Evolutionary conservation across 2,888 invertebrate genomes (phyloP), one percentile per base, ranked within the genome.

Genomic region (Druceiella hillmani): DNA sequence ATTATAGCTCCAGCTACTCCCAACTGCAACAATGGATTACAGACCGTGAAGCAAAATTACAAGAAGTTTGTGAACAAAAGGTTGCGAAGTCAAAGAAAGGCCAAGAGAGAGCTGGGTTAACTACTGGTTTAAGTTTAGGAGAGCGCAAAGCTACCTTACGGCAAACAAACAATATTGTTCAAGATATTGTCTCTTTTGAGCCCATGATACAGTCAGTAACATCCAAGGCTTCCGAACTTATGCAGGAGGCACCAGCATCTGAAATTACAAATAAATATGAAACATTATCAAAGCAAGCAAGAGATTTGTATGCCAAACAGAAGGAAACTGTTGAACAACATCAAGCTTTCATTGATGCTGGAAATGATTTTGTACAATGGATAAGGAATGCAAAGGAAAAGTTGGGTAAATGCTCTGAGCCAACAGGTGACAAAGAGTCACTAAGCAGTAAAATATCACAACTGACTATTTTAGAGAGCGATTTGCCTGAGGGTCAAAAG

Each of bases 201-300:
- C 94, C 94, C 33, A 93, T 95, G 89, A 92, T 95, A 53, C 92
- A 93, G 61, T 93, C 93, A 27, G 91, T 94, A 25, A 84, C 90
- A 37, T 87, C 86, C 35, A 95, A 94, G 70, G 94, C 93, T 45
- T 90, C 89, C 51, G 91, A 91, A 65, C 72, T 94, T 50, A 87
- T 87, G 65, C 89, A 91, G 66, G 88, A 87, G 43, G 87, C 86
- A 36, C 92, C 93, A 2, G 91, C 92, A 7, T 86, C 89, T 14
- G 92, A 92, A 66, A 92, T 95, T 40, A 87, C 91, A 2, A 83
- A 78, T 40, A 91, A 93, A 65, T 95, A 95, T 57, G 87, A 91
- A 63, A 85, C 80, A 13, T 70, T 95, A 13, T 87, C 87, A 24
- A 91, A 91, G 58, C 89, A 91, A 56, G 94, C 94, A 5, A 86